These are phyloP conservation scores for Gobio occitaniae DNA, from an alignment of 2,797 vertebrate species.

Conservation along the genomic window DNA sequence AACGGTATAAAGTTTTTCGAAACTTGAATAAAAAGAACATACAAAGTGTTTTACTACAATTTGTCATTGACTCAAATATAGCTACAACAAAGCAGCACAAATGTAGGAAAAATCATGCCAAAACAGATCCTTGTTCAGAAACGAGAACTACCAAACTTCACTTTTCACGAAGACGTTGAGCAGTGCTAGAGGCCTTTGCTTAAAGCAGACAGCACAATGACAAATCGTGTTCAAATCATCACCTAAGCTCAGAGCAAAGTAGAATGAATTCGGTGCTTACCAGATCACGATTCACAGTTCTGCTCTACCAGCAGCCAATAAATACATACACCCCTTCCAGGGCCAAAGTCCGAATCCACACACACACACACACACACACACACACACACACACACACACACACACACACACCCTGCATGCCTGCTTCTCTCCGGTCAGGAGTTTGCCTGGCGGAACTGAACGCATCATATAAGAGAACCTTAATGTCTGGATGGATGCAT, in stretches of 20 bases:
- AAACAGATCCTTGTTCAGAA: neutral
- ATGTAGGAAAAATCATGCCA: neutral
- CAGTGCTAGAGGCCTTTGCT: neutral
- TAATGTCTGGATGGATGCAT: constrained; percentile 39
- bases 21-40: neutral
- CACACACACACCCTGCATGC: constrained; percentile 51
- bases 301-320: constrained; percentile 57
- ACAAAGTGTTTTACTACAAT: neutral
- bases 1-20: neutral
- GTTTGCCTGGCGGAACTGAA: constrained; percentile 43
- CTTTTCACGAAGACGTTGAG: neutral
- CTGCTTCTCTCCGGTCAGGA: constrained; percentile 44
- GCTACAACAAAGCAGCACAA: neutral
- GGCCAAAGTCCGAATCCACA: constrained; percentile 62
- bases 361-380: constrained; percentile 52
- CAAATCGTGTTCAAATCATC: neutral
- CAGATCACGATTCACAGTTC: constrained; percentile 60
- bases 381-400: constrained; percentile 53
- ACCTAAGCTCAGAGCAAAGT: constrained; percentile 38
- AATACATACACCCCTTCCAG: constrained; percentile 55
- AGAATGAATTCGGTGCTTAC: constrained; percentile 63
- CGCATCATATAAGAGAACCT: constrained; percentile 47
- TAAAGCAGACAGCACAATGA: constrained; percentile 10
- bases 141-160: neutral
- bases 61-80: neutral